Conservation (phyloP, 1,140 invertebrate species). For the Thalassaphorura encarpata region DNA sequence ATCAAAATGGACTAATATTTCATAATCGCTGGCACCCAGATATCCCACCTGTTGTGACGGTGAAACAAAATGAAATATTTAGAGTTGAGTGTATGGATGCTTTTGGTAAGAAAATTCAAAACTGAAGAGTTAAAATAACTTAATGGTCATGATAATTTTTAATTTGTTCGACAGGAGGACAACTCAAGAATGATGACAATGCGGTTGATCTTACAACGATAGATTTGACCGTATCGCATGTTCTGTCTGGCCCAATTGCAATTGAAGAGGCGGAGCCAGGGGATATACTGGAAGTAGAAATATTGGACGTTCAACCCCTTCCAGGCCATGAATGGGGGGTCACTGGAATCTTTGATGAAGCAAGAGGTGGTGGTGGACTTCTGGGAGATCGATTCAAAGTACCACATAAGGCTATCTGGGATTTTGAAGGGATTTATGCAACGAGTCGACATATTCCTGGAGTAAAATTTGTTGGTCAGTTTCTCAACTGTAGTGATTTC, state of each 20-base stretch:
- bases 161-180: conserved; percentile 17
- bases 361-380: conserved; percentile 20
- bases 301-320: conserved; percentile 19
- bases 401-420: conserved; percentile 22
- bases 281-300: conserved; percentile 25
- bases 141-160: no score
- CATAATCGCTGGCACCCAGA: conserved; percentile 22
- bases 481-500: no score
- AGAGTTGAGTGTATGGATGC: conserved; percentile 23
- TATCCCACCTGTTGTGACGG: conserved; percentile 17
- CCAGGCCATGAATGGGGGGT: conserved; percentile 19
- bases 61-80: conserved; percentile 19
- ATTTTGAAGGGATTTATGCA: conserved; percentile 26
- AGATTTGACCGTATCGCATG: conserved; percentile 5
- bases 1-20: neutral
- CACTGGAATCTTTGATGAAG: conserved; percentile 16
- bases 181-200: conserved; percentile 20
- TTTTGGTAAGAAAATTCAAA: no score
- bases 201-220: conserved; percentile 8
- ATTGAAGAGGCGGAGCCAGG: conserved; percentile 24
- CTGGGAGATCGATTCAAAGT: conserved; percentile 1
- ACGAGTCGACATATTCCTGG: conserved; percentile 27
- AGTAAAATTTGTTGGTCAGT: conserved; percentile 18
- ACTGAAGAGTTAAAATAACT: no score
- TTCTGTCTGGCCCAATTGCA: conserved; percentile 19